These are phyloP conservation scores for Melanotaenia maccullochi DNA, from an alignment of 2,797 vertebrate genomes.

Conservation along the genomic window DNA sequence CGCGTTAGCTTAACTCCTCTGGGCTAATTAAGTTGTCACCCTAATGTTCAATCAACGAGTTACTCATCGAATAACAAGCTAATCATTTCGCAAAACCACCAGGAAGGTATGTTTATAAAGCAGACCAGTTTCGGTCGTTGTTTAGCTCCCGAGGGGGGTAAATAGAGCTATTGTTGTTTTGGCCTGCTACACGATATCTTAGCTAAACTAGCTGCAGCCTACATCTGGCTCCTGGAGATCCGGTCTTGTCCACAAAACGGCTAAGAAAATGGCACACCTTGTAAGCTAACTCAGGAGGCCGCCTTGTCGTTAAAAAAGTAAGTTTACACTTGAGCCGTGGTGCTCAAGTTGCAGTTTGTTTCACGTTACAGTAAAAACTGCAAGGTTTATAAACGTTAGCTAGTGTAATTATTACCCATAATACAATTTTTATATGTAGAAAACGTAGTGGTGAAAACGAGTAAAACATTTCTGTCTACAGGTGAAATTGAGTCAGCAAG, in stretches of 20 bases:
- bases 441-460: no score
- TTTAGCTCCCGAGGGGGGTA: constrained; percentile 22
- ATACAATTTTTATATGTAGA: not conserved
- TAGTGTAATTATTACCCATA: not conserved
- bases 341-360: constrained; percentile 34
- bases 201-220: constrained; percentile 40
- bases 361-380: constrained; percentile 30
- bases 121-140: not conserved
- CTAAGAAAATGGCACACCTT: constrained; percentile 37
- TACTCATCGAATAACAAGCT: not conserved
- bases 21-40: constrained; percentile 17
- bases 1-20: constrained; percentile 12
- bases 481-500: constrained; percentile 24
- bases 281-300: constrained; percentile 23
- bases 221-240: constrained; percentile 37
- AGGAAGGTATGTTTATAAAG: not conserved
- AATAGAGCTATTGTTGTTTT: constrained; percentile 41
- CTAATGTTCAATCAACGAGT: not conserved
- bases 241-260: constrained; percentile 1
- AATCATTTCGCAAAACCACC: not conserved
- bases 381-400: not conserved
- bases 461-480: constrained; percentile 9
- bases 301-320: constrained; percentile 31
- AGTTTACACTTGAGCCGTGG: constrained; percentile 21
- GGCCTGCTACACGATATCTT: constrained; percentile 57